Conservation (phyloP, 2,113 vertebrate species). For the Nannobrachium achirus region DNA sequence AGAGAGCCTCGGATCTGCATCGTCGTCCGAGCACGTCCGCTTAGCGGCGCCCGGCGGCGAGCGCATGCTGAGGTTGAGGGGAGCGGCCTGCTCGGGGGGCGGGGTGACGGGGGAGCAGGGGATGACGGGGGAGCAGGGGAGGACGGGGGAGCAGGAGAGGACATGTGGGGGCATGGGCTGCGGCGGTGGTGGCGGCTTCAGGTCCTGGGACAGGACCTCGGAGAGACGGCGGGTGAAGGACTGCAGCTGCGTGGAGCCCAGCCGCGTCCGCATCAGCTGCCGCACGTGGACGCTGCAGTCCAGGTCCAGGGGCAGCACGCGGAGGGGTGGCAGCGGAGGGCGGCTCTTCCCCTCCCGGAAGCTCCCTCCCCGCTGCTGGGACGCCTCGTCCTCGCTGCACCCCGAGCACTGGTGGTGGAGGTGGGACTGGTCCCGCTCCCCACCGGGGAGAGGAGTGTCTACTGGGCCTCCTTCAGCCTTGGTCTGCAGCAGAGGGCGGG, state of each 20-base stretch:
- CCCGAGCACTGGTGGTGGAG: conserved; percentile 58
- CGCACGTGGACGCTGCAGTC: conserved; percentile 82
- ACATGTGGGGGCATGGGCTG: too few relatives aligned
- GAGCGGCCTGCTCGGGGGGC: conserved; percentile 76
- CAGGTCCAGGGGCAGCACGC: conserved; percentile 81
- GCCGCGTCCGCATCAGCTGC: conserved; percentile 77
- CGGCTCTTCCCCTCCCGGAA: conserved; percentile 48
- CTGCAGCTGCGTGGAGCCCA: conserved; percentile 75
- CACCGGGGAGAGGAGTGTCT: conserved; percentile 1
- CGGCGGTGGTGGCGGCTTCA: conserved; percentile 55
- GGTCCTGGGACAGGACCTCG: conserved; percentile 80
- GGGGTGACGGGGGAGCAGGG: conserved; percentile 45
- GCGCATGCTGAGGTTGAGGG: conserved; percentile 81
- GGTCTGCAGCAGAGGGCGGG: conserved; percentile 31
- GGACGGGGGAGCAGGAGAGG: conserved; percentile 13
- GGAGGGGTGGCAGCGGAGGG: conserved; percentile 71
- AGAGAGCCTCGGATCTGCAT: conserved; percentile 17
- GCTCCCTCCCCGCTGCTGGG: conserved; percentile 26
- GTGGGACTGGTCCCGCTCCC: conserved; percentile 9
- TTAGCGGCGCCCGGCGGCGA: conserved; percentile 22
- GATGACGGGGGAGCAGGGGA: neutral
- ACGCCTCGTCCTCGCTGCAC: conserved; percentile 40
- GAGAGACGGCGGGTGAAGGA: conserved; percentile 80
- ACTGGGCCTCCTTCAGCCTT: conserved; percentile 12
- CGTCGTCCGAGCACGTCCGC: too few relatives aligned